A percentile compares a stretch with the other conserved stretches of the same genome.
These are phyloP conservation scores for Melangyna quadrimaculata DNA, from an alignment of 2,888 invertebrate genomes.

Conservation along the genomic window DNA sequence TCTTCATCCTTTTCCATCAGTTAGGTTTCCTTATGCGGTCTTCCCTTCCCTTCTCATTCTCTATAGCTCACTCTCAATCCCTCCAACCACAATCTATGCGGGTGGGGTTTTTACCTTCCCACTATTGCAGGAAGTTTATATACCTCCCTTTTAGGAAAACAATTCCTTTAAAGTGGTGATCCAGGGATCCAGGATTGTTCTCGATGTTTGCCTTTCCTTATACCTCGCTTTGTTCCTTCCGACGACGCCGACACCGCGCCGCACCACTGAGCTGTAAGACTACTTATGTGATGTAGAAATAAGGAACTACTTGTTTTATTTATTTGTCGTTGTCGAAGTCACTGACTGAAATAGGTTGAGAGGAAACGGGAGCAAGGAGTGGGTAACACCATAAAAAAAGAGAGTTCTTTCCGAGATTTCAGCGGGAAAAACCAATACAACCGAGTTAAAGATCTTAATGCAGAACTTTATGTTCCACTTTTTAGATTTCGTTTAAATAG, in stretches of 20 bases:
- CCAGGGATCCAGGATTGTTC: conserved; percentile 63
- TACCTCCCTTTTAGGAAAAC: conserved; percentile 52
- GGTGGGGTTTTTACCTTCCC: conserved; percentile 1
- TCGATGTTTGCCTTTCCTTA: conserved; percentile 22
- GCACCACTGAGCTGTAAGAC: not conserved
- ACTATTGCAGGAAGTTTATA: conserved; percentile 44
- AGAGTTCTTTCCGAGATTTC: conserved; percentile 32
- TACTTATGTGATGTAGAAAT: conserved; percentile 21
- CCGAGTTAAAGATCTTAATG: conserved; percentile 61
- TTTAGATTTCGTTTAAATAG: conserved; percentile 41
- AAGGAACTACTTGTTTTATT: conserved; percentile 30
- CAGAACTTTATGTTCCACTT: conserved; percentile 59
- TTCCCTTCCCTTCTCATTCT: not conserved
- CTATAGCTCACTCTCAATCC: not conserved
- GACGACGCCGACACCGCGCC: not conserved
- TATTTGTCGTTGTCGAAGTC: conserved; percentile 48
- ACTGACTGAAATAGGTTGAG: conserved; percentile 8
- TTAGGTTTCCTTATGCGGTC: conserved; percentile 28
- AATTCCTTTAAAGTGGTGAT: conserved; percentile 63
- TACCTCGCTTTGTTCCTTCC: not conserved
- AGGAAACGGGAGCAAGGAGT: not conserved
- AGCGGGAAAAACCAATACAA: conserved; percentile 31
- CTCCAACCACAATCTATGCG: conserved; percentile 44
- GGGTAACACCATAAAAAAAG: not conserved
- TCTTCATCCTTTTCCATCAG: not conserved